phyloP scores from a whole-genome alignment of 2,888 invertebrate species.

The Monopis laevigella region DNA sequence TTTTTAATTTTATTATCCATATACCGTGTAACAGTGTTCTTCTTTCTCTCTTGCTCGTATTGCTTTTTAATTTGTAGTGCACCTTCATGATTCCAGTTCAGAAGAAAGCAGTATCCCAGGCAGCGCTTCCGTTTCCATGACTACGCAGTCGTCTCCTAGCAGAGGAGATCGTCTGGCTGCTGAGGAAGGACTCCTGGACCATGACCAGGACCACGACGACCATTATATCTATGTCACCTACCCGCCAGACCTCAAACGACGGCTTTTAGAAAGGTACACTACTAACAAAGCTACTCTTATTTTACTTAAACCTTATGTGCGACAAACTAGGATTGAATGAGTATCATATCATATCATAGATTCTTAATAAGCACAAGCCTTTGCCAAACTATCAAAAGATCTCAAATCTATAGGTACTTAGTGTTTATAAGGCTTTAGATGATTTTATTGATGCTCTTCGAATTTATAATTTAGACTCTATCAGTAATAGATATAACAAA shows the following conservation, averaged over 20 bases:
- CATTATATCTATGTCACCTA: slow-evolving; percentile 90
- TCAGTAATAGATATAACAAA: too few species aligned
- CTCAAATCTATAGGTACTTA: too few species aligned
- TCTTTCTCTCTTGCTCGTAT: too few species aligned
- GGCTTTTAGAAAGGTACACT: slow-evolving; percentile 81
- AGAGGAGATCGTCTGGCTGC: slow-evolving; percentile 58
- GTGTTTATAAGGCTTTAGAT: too few species aligned
- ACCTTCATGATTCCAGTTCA: slow-evolving; percentile 67
- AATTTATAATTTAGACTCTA: too few species aligned
- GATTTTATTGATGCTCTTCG: too few species aligned
- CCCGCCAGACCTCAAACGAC: slow-evolving; percentile 85
- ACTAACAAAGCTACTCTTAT: slow-evolving; percentile 45
- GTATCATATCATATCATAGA: slow-evolving; percentile 8
- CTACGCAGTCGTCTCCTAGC: slow-evolving; percentile 73
- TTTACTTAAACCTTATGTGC: slow-evolving; percentile 43
- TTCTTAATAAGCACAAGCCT: not conserved
- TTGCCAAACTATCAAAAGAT: too few species aligned
- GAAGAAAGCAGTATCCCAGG: slow-evolving; percentile 74
- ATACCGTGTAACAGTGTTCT: too few species aligned
- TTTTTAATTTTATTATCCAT: not conserved
- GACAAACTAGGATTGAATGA: slow-evolving; percentile 34
- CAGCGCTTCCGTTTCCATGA: slow-evolving; percentile 73
- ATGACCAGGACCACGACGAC: slow-evolving; percentile 69
- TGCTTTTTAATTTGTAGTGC: not conserved
- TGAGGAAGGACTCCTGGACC: slow-evolving; percentile 44